Evolutionary conservation across 2,888 invertebrate genomes (phyloP), one percentile per base, ranked within the genome.

Genomic region (Watsonalla cultraria): DNA sequence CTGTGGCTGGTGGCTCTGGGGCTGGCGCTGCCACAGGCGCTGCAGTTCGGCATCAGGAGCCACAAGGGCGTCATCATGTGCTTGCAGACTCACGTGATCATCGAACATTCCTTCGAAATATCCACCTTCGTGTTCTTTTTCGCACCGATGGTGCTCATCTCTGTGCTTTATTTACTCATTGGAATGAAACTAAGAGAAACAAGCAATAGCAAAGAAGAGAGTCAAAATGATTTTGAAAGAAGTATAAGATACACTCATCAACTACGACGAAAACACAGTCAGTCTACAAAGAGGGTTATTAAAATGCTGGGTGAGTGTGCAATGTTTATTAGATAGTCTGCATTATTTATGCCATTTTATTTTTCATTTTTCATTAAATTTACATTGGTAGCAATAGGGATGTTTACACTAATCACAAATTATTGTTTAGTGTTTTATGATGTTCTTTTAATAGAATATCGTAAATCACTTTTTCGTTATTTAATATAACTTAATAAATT

Each of bases 1-100:
- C 93, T 98, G 60, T 98, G 98, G 98, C 75, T 96, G 52, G 85
- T 94, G 0, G 95, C 97, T 0, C 82, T 97, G 63, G 90, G 93
- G 58, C 83, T 95, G 69, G 96, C 96, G 0, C 84, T 95, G 47
- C 96, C 96, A 0, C 95, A 95, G 75, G 96, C 86, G 8, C 69
- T 90, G 46, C 77, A 86, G 39, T 80, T 92, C 65, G 83, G 92
- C 51, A 69, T 92, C 65, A 70, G 80, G 54, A 67, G 73, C n/a
- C 71, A 81, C 56, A 74, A 65, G 5, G 87, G 87, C 6, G 86
- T 90, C 7, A 71, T 71, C 1, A 85, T 91, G 83, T 93, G 90
- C 62, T 74, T 91, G 7, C 91, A 92, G 60, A 91, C 89, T 9
- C 72, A 81, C 54, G 82, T 90, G 0, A 87, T 92, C 46, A 84